phyloP scores from a whole-genome alignment of 2,797 vertebrate genomes.

The Poeciliopsis gracilis region DNA sequence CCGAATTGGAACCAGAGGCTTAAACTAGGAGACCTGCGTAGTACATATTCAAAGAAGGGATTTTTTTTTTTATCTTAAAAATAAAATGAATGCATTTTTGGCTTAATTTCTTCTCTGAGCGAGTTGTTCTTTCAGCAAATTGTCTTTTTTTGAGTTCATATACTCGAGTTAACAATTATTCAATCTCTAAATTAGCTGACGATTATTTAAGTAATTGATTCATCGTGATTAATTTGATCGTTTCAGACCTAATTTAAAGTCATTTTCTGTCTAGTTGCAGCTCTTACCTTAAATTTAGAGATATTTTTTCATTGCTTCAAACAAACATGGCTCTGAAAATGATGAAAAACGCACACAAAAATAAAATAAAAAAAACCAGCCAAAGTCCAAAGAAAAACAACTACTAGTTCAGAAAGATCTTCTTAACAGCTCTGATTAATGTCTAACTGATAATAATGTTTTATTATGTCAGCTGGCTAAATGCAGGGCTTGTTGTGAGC shows the following conservation, averaged over 20 bases:
- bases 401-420: not conserved
- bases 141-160: too few relatives aligned
- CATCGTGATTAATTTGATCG: too few relatives aligned
- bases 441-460: not conserved
- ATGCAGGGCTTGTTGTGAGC: constrained; percentile 6
- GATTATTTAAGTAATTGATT: too few relatives aligned
- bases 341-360: not conserved
- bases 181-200: too few relatives aligned
- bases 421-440: not conserved
- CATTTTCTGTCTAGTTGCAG: not conserved
- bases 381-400: not conserved
- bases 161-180: too few relatives aligned
- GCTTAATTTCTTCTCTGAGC: too few relatives aligned
- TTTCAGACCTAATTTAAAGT: not conserved
- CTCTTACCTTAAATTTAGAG: not conserved
- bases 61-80: too few relatives aligned
- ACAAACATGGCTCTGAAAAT: not conserved
- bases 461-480: not conserved
- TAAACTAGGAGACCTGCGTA: too few relatives aligned
- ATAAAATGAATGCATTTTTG: too few relatives aligned
- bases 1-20: too few relatives aligned
- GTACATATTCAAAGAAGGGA: too few relatives aligned
- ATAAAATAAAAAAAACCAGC: not conserved
- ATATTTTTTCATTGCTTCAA: not conserved
- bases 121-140: too few relatives aligned